Percentiles rank a stretch among this genome's conserved stretches.
Evolutionary conservation across 2,113 vertebrate species (phyloP).

Genomic region (Platycercus adscitus): DNA sequence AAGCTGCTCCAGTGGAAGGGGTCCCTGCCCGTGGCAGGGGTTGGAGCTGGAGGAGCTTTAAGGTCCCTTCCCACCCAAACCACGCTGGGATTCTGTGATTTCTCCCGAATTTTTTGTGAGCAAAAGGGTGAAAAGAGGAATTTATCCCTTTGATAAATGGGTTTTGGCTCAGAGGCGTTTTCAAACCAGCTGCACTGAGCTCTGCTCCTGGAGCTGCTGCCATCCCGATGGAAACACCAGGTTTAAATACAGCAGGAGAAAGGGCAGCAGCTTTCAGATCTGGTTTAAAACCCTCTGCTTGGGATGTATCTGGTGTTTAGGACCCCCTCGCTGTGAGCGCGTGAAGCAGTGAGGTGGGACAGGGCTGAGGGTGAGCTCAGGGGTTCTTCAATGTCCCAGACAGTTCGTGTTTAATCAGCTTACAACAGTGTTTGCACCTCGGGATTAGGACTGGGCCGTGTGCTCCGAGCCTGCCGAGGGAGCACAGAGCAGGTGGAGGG

Average conservation of each 20-base stretch:
- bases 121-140: accelerated
- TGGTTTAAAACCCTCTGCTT: neutral
- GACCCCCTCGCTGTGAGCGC: accelerated
- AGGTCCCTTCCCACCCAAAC: accelerated
- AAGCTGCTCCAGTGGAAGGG: neutral
- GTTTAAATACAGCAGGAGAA: neutral
- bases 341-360: neutral
- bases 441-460: neutral
- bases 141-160: accelerated
- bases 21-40: too few relatives aligned
- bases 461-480: neutral
- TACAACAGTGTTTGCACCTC: neutral
- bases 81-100: neutral
- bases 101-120: neutral
- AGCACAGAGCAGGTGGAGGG: neutral
- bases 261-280: neutral
- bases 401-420: accelerated
- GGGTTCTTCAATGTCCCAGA: accelerated
- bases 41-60: neutral
- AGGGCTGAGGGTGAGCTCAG: neutral
- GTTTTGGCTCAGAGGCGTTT: neutral
- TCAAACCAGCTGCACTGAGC: neutral
- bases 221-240: accelerated
- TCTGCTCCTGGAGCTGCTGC: neutral
- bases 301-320: neutral